phyloP scores from a whole-genome alignment of 2,888 invertebrate genomes.

The Sinopyrophorus schimmeli region DNA sequence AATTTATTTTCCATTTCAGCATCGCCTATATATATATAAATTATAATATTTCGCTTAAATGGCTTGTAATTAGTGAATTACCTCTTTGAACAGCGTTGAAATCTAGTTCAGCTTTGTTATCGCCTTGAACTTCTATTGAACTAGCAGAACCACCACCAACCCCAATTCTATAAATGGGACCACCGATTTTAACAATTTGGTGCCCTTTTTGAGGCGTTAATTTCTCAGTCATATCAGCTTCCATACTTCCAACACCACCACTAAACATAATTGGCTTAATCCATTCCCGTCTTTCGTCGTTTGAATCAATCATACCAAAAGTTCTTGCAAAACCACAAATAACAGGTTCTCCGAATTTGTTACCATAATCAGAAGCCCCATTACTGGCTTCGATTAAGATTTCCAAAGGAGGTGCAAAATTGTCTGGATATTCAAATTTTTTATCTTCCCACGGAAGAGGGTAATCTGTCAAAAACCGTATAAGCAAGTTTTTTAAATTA shows the following conservation, averaged over 20 bases:
- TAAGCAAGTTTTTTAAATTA: neutral
- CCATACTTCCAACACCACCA: slow-evolving; percentile 92
- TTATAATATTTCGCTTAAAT: too few relatives aligned
- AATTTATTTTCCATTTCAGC: slow-evolving; percentile 99
- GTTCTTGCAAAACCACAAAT: slow-evolving; percentile 89
- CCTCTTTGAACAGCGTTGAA: slow-evolving; percentile 95
- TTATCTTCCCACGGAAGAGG: slow-evolving; percentile 84
- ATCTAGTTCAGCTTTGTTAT: slow-evolving; percentile 82
- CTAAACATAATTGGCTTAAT: slow-evolving; percentile 99
- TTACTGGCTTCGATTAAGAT: slow-evolving; percentile 95
- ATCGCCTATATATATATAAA: slow-evolving; percentile 66
- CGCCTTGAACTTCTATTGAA: slow-evolving; percentile 92
- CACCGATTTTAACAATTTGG: slow-evolving; percentile 93
- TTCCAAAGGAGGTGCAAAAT: slow-evolving; percentile 88
- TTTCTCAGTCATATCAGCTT: slow-evolving; percentile 79
- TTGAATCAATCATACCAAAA: slow-evolving; percentile 76
- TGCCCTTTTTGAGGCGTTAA: slow-evolving; percentile 78
- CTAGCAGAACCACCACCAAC: slow-evolving; percentile 99
- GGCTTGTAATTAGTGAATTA: neutral
- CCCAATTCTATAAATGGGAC: slow-evolving; percentile 96
- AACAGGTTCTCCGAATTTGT: slow-evolving; percentile 98
- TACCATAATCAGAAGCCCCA: slow-evolving; percentile 98
- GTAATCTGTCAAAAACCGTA: slow-evolving; percentile 73
- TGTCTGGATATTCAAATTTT: slow-evolving; percentile 75
- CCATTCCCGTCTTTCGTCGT: slow-evolving; percentile 75